phyloP scores from a whole-genome alignment of 2,113 vertebrate species.

The Galemys pyrenaicus region DNA sequence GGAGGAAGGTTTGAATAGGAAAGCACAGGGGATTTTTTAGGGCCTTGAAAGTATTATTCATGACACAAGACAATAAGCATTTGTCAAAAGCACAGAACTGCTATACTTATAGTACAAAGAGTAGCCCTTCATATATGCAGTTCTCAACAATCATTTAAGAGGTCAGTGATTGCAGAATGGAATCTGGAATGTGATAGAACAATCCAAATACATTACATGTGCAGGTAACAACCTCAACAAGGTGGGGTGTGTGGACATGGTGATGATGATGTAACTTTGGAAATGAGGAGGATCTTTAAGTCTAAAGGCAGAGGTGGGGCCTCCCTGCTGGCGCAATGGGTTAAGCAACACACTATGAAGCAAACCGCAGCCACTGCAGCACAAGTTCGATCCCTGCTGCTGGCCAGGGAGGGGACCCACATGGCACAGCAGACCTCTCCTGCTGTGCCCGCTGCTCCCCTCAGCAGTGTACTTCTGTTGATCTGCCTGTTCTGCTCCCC shows the following conservation, averaged over 20 bases:
- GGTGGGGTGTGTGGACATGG: not conserved
- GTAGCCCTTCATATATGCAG: not conserved
- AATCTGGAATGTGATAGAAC: not conserved
- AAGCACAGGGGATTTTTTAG: not conserved
- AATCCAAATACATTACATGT: not conserved
- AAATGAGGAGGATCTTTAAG: not conserved
- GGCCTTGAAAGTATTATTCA: not conserved
- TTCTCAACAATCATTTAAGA: not conserved
- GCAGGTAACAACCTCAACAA: not conserved
- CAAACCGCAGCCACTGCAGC: too few species aligned
- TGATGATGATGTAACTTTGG: not conserved
- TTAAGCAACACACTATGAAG: too few species aligned
- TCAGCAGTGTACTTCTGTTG: too few species aligned
- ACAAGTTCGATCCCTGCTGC: too few species aligned
- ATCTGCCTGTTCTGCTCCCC: too few species aligned
- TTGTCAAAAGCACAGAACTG: not conserved
- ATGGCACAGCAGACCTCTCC: too few species aligned
- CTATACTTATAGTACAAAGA: not conserved
- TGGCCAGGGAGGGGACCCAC: too few species aligned
- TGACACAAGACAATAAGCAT: not conserved
- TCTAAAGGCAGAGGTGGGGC: not conserved
- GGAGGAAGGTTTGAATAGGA: not conserved
- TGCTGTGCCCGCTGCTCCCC: too few species aligned
- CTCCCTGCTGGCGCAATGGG: too few species aligned
- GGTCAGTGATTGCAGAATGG: not conserved